These are phyloP conservation scores for Etheostoma spectabile DNA, from an alignment of 2,113 vertebrate species.

Conservation along the genomic window DNA sequence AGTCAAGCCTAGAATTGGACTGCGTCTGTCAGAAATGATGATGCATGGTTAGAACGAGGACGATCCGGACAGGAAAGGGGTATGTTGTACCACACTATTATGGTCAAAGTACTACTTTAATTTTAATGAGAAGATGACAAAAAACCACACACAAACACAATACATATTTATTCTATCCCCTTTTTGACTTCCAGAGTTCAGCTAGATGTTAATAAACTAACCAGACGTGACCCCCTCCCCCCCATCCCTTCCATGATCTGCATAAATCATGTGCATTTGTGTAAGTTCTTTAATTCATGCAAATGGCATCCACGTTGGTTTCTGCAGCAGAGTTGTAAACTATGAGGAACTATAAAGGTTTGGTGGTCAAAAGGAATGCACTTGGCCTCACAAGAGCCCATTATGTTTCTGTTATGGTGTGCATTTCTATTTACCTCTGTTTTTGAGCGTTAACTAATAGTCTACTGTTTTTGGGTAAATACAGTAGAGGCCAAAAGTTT, in stretches of 20 bases:
- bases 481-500: too few species aligned
- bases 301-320: not conserved
- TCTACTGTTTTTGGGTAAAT: not conserved
- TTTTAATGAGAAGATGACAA: not conserved
- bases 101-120: not conserved
- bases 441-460: conserved; percentile 14
- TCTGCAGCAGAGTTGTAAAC: not conserved
- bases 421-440: not conserved
- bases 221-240: too few species aligned
- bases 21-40: conserved; percentile 6
- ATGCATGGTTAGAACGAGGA: not conserved
- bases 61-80: not conserved
- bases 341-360: too few species aligned
- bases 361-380: not conserved
- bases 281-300: not conserved
- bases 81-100: not conserved
- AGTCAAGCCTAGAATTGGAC: not conserved
- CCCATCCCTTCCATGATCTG: not conserved
- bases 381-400: not conserved
- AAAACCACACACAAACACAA: not conserved
- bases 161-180: not conserved
- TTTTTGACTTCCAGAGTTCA: not conserved
- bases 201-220: not conserved
- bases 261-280: not conserved
- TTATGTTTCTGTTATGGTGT: not conserved